Evolutionary conservation across 2,113 vertebrate genomes (phyloP), one percentile per base, ranked within the genome.

Genomic region (Cephalopterus ornatus): DNA sequence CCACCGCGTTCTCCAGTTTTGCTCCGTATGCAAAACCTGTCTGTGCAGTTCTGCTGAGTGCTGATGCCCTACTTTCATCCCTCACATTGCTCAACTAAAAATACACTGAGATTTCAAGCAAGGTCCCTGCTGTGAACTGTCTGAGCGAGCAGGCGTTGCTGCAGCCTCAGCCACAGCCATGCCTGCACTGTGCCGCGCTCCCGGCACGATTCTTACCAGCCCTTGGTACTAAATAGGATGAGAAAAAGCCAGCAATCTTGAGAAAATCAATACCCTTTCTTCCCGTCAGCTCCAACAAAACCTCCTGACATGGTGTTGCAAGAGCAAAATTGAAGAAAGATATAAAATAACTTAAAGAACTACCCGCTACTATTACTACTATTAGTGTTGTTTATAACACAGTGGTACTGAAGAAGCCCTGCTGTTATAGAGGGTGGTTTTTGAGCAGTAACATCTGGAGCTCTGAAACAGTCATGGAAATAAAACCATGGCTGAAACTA

Each of bases 61-160:
- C 73, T 7, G 9, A 6, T 95, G 96, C 78, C 94, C 97, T 96
- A 93, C 96, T 97, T 97, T 88, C 86, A 80, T 96, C 88, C 82
- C 84, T 93, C 92, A 62, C 88, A 77, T 8, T 75, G 67, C 95
- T 94, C 76, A 65, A 89, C 94, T 94, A 70, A 97, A 97, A 97
- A 97, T 96, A 96, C 78, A 21, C 70, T 1, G 8, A 59, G 85
- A 58, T 91, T 85, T 95, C 86, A 46, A 66, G 76, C 74, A 14
- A 72, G 71, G 81, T 35, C 81, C 91, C 95, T 91, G 85, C 92
- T 94, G 95, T 32, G 90, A 93, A 12, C 47, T 2, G 41, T 92
- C 92, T 89, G 86, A 89, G 93, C 2, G 58, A 89, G 86, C 74
- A 49, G 73, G 61, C 26, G 0, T 16, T 89, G 82, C 94, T 50